These are phyloP conservation scores for Pseudoips prasinana DNA, from an alignment of 2,888 invertebrate species.

Conservation along the genomic window DNA sequence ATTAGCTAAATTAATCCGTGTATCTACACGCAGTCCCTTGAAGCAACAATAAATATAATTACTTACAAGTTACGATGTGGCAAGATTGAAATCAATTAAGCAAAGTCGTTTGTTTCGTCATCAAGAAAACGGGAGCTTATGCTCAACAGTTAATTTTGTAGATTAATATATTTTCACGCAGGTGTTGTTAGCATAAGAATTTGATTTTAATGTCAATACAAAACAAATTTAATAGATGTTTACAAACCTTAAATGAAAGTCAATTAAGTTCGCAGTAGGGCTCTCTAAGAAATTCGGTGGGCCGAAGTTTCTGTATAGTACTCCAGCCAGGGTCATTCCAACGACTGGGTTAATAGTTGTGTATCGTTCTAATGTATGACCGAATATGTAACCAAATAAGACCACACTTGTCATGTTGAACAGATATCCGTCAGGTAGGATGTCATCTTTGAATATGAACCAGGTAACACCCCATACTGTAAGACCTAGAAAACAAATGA, in stretches of 20 bases:
- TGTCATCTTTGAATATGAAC: conserved; percentile 57
- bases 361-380: conserved; percentile 67
- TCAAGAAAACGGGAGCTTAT: conserved; percentile 22
- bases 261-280: conserved; percentile 56
- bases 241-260: conserved; percentile 71
- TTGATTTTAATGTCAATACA: too few species aligned
- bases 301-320: conserved; percentile 60
- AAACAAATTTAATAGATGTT: conserved; percentile 1
- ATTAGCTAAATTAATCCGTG: conserved; percentile 27
- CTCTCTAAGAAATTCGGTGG: conserved; percentile 57
- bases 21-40: conserved; percentile 10
- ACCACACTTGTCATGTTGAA: conserved; percentile 63
- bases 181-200: conserved; percentile 20
- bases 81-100: conserved; percentile 28
- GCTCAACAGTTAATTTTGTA: conserved; percentile 23
- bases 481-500: conserved; percentile 62
- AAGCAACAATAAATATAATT: conserved; percentile 16
- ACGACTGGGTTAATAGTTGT: conserved; percentile 66
- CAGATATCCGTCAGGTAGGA: conserved; percentile 55
- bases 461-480: conserved; percentile 64
- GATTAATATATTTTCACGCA: conserved; percentile 25
- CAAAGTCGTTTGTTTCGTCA: conserved; percentile 29
- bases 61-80: conserved; percentile 28
- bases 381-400: conserved; percentile 58
- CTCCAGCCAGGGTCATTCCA: conserved; percentile 71